Percentiles rank a stretch among this genome's conserved stretches.
phyloP scores from a whole-genome alignment of 2,888 invertebrate species.

The Stenurella melanura region DNA sequence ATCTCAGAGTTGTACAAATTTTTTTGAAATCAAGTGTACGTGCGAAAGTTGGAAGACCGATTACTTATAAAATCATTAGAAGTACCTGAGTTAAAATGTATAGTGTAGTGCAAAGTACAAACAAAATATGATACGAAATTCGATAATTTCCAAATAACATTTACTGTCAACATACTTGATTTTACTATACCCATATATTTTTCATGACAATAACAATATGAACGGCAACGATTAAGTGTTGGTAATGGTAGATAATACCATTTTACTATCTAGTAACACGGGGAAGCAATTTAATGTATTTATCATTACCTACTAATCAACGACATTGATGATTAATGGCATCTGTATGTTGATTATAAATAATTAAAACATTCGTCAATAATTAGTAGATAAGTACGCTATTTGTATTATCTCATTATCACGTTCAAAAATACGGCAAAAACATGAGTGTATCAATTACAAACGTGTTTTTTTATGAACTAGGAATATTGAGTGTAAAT shows the following conservation, averaged over 20 bases:
- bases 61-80: too few species aligned
- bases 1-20: too few species aligned
- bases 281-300: constrained; percentile 1
- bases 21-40: too few species aligned
- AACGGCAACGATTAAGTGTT: neutral
- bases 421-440: neutral
- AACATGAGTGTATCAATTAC: neutral
- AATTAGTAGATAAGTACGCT: neutral
- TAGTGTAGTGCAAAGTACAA: too few species aligned
- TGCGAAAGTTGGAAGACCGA: too few species aligned
- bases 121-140: too few species aligned
- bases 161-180: neutral
- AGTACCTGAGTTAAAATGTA: too few species aligned
- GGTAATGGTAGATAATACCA: neutral
- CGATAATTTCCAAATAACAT: neutral
- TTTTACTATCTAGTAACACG: neutral
- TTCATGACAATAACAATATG: neutral
- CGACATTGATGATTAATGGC: constrained; percentile 3
- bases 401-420: neutral
- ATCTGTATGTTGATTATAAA: neutral
- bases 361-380: constrained; percentile 1
- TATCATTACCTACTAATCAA: neutral
- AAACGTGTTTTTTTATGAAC: neutral
- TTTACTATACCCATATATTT: neutral
- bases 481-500: neutral